Base-by-base conservation (phyloP, 2,797 vertebrate genomes). In the Melanotaenia maccullochi region DNA sequence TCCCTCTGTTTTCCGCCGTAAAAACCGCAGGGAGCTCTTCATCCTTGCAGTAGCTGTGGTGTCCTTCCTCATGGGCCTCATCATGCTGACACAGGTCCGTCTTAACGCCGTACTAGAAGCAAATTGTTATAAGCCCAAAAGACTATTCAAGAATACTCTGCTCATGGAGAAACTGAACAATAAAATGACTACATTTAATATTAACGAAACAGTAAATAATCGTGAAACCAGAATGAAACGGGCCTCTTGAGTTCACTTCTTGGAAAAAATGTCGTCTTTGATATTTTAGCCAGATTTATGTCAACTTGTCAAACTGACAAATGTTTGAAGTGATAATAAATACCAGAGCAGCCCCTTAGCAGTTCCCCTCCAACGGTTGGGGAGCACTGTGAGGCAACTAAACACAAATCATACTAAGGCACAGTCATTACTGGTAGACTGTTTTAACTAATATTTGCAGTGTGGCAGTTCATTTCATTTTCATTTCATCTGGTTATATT, bases 61-160 rank as follows among this genome's bases (percentile, higher is more conserved):
- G 40, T 98, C 96, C 2, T 99, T 96, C 84, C 87, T 98, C 9
- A 49, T 97, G 0, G 98, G 98, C 11, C 93, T 99, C 71, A 89
- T 98, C 85, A 98, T 99, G 97, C 93, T 99, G 75, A 99, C 98
- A 12, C 96, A 99, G 97, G 98, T 99, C 71, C 0, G 84, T 72
- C 22, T 73, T 20, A 52, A 2, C 38, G 54, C 2, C 9, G 3
- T 25, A 66, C 3, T 60, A 24, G 51, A 56, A 47, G 4, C 1
- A 44, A 16, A 7, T 42, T 3, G 40, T 70, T 28, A 54, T 24
- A 11, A 7, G 36, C 25, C 7, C 36, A 2, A 49, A 56, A 3
- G 5, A 14, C 35, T 14, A 12, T 68, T 24, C 24, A 16, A 16
- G n/a, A 51, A 44, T 3, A 20, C 44, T n/a, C 55, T 5, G 33